A percentile compares a stretch with the other conserved stretches of the same genome.
These are phyloP conservation scores for Pedicia rivosa DNA, from an alignment of 2,888 invertebrate species.

Conservation along the genomic window DNA sequence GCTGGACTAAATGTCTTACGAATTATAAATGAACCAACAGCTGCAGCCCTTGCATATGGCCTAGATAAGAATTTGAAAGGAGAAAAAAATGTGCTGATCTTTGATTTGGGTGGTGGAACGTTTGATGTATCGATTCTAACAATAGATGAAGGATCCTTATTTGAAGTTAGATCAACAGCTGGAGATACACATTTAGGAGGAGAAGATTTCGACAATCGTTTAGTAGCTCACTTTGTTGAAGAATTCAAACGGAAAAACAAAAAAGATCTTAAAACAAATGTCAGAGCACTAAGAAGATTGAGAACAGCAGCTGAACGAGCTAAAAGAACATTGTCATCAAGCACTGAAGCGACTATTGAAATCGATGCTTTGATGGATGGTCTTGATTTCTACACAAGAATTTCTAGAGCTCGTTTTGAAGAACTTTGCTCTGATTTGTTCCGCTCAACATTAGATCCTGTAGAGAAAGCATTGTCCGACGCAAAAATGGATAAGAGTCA, in stretches of 20 bases:
- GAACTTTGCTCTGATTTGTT: constrained; percentile 57
- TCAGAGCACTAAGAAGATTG: constrained; percentile 49
- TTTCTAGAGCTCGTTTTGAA: constrained; percentile 60
- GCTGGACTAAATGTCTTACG: constrained; percentile 83
- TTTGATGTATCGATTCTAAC: constrained; percentile 94
- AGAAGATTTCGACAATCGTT: constrained; percentile 83
- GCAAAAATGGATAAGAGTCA: constrained; percentile 61
- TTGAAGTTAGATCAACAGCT: constrained; percentile 91
- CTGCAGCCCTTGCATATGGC: constrained; percentile 88
- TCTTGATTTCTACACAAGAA: constrained; percentile 52
- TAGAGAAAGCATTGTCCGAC: constrained; percentile 61
- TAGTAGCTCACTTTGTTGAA: constrained; percentile 78
- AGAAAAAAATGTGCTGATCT: constrained; percentile 68
- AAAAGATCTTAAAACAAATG: constrained; percentile 48
- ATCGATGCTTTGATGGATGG: constrained; percentile 62
- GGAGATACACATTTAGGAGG: constrained; percentile 93
- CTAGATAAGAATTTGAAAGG: constrained; percentile 72
- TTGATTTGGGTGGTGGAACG: constrained; percentile 88
- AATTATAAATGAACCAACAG: constrained; percentile 89
- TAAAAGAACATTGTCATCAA: constrained; percentile 59
- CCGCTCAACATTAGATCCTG: constrained; percentile 55
- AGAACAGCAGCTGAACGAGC: constrained; percentile 64
- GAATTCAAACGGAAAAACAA: constrained; percentile 73
- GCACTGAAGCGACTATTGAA: constrained; percentile 58
- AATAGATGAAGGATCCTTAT: constrained; percentile 79